Evolutionary conservation across 2,888 invertebrate species (phyloP), one percentile per base, ranked within the genome.

Genomic region (Andrena marginata): DNA sequence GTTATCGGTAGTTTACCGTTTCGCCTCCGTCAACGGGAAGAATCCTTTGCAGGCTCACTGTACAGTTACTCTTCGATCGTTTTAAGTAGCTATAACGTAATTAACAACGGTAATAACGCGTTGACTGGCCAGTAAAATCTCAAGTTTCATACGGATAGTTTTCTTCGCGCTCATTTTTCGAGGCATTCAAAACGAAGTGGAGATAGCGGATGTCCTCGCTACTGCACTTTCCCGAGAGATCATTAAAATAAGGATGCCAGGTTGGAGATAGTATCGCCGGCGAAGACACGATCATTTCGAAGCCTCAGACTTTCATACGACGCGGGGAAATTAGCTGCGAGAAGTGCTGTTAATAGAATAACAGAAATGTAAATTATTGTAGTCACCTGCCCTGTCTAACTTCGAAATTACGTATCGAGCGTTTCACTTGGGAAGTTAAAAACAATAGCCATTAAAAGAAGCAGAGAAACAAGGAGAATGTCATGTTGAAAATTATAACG

Each of bases 301-400:
- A 59, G 31, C 79, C 60, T 81, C 78, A 64, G 81, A 80, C 80
- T 85, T 81, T 78, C 86, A 83, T 89, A 87, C 85, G 85, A 83
- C 85, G 83, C 48, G 51, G 65, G 77, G 51, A 67, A 85, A 87
- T 83, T 81, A 80, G 62, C 77, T 73, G 79, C 78, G 76, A 82
- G 75, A 86, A 86, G 80, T 81, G 63, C 65, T 80, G 80, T 73
- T 76, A 77, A 89, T 85, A 81, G 60, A 54, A 59, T 73, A 78
- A 63, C 79, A 85, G 13, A 56, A 20, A 26, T 26, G 42, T 42
- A 4, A 42, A 8, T 42, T 64, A 64, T 64, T 13, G 20, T 23
- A n/a, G 42, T 5, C 42, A 42, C 4, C 4, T 42, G 13, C 42
- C 16, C 16, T 42, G 16, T 42, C 42, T 42, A 42, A 42, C 42